Base-by-base conservation (phyloP, 1,140 invertebrate species). In the Magallana ariakensis region DNA sequence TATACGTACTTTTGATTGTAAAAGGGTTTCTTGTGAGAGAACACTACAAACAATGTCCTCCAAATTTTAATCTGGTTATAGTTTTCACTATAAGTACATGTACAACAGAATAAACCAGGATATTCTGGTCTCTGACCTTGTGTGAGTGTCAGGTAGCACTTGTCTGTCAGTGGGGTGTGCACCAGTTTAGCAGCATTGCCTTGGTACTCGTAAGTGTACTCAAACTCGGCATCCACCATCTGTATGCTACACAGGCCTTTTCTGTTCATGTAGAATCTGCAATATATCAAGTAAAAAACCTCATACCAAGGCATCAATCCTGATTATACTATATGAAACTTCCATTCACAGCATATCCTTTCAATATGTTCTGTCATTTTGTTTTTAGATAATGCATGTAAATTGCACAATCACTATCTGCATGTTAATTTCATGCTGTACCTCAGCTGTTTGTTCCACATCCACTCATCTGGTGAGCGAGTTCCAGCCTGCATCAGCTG, bases 121-220 rank as follows among this genome's bases (percentile, higher is more conserved):
- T 46, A 46, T 46, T 46, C 33, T 46, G 11, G 19, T 11, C 10
- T 70, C 11, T 46, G 15, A 93, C 91, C 97, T 96, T 99, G 98
- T 19, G 98, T 99, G 56, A 99, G 95, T 33, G 98, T 98, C 22
- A 99, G 95, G 95, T 98, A 99, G 94, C 98, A 99, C 93, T 98
- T 97, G 93, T 99, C 98, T 3, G 98, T 99, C 19, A 99, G 95
- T 22, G 97, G 97, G 0, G 98, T 99, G 92, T 98, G 96, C 0
- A 99, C 98, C 84, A 99, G 95, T 95, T 98, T 98, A 70, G 97
- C 96, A 62, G 96, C 96, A 95, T 98, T 97, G 22, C 99, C 99
- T 92, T 99, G 97, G 94, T 99, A 99, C 94, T 99, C 99, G 95
- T 98, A 99, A 9, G 98, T 97, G 94, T 99, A 99, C 56, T 97